Evolutionary conservation across 2,113 vertebrate species (phyloP).

Genomic region (Zapus hudsonius): DNA sequence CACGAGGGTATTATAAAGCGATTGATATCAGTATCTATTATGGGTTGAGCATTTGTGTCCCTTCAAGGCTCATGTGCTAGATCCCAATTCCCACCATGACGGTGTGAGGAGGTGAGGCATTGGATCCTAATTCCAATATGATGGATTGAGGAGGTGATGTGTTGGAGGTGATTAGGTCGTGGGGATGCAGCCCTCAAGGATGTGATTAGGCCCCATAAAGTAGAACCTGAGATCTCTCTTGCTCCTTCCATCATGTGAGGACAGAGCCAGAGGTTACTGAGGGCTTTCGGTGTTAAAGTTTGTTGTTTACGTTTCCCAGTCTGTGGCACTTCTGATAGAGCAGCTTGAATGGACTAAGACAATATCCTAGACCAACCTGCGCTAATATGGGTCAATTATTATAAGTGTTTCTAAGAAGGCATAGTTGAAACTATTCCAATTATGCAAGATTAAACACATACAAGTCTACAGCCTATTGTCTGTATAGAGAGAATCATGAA

Average conservation of each 20-base stretch:
- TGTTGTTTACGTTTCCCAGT: background rate
- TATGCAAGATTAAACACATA: background rate
- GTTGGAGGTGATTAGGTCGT: background rate
- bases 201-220: background rate
- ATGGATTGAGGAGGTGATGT: background rate
- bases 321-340: background rate
- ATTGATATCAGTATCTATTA: background rate
- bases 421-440: background rate
- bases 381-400: background rate
- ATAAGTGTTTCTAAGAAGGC: background rate
- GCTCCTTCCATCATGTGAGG: too few species aligned
- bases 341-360: too few species aligned
- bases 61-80: background rate
- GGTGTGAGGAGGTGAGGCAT: too few species aligned
- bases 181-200: background rate
- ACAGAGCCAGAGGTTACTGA: background rate
- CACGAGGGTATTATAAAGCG: background rate
- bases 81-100: rapidly evolving
- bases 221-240: background rate
- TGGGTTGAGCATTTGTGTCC: background rate
- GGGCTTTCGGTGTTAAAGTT: background rate
- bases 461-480: background rate
- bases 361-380: background rate
- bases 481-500: background rate
- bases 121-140: background rate